A percentile compares a stretch with the other conserved stretches of the same genome.
Evolutionary conservation across 2,113 vertebrate genomes (phyloP).

Genomic region (Ascaphus truei): DNA sequence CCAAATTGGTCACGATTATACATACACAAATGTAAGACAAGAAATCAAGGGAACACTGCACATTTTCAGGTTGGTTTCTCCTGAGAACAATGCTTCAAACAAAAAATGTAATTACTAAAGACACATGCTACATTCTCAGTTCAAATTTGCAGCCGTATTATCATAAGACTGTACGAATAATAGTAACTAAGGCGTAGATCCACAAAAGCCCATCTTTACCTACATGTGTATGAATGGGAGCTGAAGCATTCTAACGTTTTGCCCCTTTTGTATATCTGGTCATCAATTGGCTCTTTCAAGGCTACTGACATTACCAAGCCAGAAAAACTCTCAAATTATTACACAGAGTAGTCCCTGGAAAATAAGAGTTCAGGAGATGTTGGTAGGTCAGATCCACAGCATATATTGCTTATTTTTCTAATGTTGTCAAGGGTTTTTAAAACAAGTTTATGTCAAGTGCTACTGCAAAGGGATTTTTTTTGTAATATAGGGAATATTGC

Average conservation of each 20-base stretch:
- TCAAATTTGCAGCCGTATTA: neutral
- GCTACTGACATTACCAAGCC: neutral
- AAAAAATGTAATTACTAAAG: conserved; percentile 11
- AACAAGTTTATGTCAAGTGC: neutral
- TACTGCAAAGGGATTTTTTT: neutral
- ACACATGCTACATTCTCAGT: neutral
- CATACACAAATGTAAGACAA: neutral
- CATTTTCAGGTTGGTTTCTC: neutral
- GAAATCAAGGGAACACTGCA: neutral
- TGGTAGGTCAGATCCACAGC: neutral
- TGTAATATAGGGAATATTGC: neutral
- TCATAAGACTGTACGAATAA: neutral
- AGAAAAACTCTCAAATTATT: neutral
- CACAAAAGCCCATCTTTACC: too few species aligned
- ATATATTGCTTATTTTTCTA: neutral
- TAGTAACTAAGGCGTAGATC: too few species aligned
- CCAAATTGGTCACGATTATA: conserved; percentile 20
- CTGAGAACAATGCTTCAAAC: conserved; percentile 3
- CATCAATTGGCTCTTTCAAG: neutral
- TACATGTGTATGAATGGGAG: too few species aligned
- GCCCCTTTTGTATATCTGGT: too few species aligned
- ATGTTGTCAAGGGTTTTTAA: neutral
- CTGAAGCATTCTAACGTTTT: too few species aligned
- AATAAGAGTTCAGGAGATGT: neutral
- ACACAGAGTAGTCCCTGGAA: neutral